These are phyloP conservation scores for Orycteropus afer DNA, from an alignment of 2,113 vertebrate genomes.

Conservation along the genomic window DNA sequence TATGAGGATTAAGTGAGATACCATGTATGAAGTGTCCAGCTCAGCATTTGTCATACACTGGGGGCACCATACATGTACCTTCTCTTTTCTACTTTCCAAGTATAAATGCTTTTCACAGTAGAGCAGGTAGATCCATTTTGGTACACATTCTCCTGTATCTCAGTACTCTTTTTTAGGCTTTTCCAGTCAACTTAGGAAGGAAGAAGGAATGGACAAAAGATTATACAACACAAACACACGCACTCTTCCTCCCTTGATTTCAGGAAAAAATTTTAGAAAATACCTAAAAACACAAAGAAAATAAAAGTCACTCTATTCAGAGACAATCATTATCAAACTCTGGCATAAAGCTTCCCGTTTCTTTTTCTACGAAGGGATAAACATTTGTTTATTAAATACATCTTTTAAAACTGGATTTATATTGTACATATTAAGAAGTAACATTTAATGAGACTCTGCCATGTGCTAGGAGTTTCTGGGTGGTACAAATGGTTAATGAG, in stretches of 20 bases:
- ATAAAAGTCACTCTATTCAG: background rate
- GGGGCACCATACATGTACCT: background rate
- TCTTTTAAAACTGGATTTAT: constrained; percentile 31
- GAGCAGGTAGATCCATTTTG: background rate
- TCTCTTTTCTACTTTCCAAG: background rate
- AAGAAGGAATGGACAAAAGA: constrained; percentile 33
- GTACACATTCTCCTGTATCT: background rate
- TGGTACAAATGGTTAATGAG: background rate
- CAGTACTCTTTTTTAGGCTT: constrained; percentile 4
- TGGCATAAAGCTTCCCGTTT: background rate
- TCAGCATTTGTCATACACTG: background rate
- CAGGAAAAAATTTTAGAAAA: constrained; percentile 49
- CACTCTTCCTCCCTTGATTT: background rate
- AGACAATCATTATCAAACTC: background rate
- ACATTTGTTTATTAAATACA: constrained; percentile 22
- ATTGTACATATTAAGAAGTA: background rate
- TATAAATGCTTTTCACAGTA: constrained; percentile 20
- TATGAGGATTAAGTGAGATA: constrained; percentile 23
- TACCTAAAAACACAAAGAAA: constrained; percentile 43
- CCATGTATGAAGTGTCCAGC: background rate
- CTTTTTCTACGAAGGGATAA: constrained; percentile 30
- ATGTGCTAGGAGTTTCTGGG: background rate
- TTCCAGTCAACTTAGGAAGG: constrained; percentile 48
- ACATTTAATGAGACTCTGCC: constrained; percentile 27
- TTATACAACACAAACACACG: background rate